Evolutionary conservation across 1,140 invertebrate species (phyloP), one percentile per base, ranked within the genome.

Genomic region (Cardiocondyla obscurior): DNA sequence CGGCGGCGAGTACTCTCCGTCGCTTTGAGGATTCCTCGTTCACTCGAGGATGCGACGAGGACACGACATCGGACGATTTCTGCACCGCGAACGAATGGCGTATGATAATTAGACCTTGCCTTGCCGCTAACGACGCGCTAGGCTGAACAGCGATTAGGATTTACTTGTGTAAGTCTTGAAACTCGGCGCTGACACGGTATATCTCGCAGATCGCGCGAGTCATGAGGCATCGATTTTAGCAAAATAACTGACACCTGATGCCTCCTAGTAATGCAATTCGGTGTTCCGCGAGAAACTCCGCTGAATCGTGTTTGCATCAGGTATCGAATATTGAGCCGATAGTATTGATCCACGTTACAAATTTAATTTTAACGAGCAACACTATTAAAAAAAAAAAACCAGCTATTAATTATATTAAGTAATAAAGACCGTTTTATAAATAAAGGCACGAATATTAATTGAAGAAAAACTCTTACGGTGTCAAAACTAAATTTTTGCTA

Each of bases 61-160:
- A 77, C 58, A 62, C 72, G 55, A 25, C 73, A 28, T 65, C 22
- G 44, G 25, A 8, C 73, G 55, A n/a, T 73, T 73, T 81, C 65
- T 53, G 55, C 53, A 60, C 10, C 53, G 53, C 14, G 19, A 58
- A 51, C 39, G 19, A 58, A 51, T 28, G 77, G 51, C 39, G n/a
- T 73, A 72, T 72, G 51, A 69, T 81, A 72, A 81, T 72, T 81
- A 44, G 67, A 81, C 51, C 64, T 72, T 57, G 65, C 49, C 30
- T n/a, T n/a, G 19, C n/a, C n/a, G 65, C 39, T 81, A 81, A 81
- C 65, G 65, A 81, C 53, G 51, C 44, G 53, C 36, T 5, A 69
- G 53, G 25, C 39, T 81, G 8, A 57, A 58, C 65, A 10, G 10
- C 39, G 67, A 73, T 81, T 58, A 73, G 67, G 8, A 81, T 73